phyloP scores from a whole-genome alignment of 1,140 invertebrate species.

The Zaprionus davidi region DNA sequence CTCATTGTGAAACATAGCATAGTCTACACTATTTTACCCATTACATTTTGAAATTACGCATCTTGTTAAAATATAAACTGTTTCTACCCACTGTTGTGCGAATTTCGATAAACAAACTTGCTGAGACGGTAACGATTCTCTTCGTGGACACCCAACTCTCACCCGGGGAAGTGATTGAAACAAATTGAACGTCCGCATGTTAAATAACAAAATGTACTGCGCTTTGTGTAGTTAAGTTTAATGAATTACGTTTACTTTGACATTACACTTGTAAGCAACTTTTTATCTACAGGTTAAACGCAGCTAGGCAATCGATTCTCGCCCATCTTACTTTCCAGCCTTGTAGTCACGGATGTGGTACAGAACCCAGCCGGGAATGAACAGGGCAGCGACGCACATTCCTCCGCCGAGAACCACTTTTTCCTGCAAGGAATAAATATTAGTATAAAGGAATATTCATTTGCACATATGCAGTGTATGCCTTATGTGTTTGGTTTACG shows the following conservation, averaged over 20 bases:
- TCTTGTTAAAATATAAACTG: background rate
- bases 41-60: too few species aligned
- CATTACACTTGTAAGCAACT: constrained; percentile 58
- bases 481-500: constrained; percentile 63
- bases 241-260: constrained; percentile 55
- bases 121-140: too few species aligned
- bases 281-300: constrained; percentile 45
- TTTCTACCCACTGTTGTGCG: background rate
- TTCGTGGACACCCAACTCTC: background rate
- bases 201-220: constrained; percentile 32
- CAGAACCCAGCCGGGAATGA: constrained; percentile 81
- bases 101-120: background rate
- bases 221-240: constrained; percentile 49
- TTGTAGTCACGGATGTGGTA: constrained; percentile 81
- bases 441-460: background rate
- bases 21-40: too few species aligned
- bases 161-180: background rate
- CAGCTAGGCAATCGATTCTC: constrained; percentile 6
- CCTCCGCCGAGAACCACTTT: constrained; percentile 78
- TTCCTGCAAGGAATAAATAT: constrained; percentile 61
- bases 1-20: background rate
- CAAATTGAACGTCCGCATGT: background rate
- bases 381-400: constrained; percentile 71
- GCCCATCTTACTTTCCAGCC: constrained; percentile 66
- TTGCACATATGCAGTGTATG: background rate